Base-by-base conservation (phyloP, 2,888 invertebrate species). In the Embidobia sp. region DNA sequence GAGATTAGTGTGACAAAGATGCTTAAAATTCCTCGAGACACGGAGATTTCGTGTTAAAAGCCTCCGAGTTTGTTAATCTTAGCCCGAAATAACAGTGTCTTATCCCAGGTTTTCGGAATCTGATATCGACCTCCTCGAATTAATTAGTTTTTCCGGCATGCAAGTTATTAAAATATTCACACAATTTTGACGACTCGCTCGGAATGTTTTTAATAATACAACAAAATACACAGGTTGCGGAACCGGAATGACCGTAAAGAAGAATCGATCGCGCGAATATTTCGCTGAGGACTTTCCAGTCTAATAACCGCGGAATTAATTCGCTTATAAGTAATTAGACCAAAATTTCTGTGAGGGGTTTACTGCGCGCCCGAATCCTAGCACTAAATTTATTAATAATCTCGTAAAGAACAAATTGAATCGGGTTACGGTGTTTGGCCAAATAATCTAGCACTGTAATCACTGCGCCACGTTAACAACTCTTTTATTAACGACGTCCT, bases 61-160 rank as follows among this genome's bases (percentile, higher is more conserved):
- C 82, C 77, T 79, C 78, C 80, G 82, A 79, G 79, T 79, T 83
- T 82, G 83, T 83, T 81, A 81, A 84, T 84, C 80, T 64, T 40
- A 22, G 2, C 8, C 8, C 6, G 8, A 66, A 66, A 55, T 48
- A 22, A 22, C 3, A 22, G 6, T 6, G 22, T n/a, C n/a, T n/a
- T n/a, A n/a, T n/a, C 22, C 22, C 15, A 11, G 7, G 10, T 40
- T 33, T 29, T 31, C 31, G 11, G 4, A 31, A 16, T 13, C 4
- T 15, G 18, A 44, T 59, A 33, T 33, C 22, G 10, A 18, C 29
- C 16, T 13, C 22, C n/a, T 4, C 19, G 26, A 11, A 42, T 31
- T 51, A 42, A 64, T 64, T 64, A 40, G n/a, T 49, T 49, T 49
- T 49, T 29, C 49, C 18, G 16, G 22, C 27, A 18, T 8, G 18